Conservation (phyloP, 2,113 vertebrate genomes). For the Myodes glareolus region DNA sequence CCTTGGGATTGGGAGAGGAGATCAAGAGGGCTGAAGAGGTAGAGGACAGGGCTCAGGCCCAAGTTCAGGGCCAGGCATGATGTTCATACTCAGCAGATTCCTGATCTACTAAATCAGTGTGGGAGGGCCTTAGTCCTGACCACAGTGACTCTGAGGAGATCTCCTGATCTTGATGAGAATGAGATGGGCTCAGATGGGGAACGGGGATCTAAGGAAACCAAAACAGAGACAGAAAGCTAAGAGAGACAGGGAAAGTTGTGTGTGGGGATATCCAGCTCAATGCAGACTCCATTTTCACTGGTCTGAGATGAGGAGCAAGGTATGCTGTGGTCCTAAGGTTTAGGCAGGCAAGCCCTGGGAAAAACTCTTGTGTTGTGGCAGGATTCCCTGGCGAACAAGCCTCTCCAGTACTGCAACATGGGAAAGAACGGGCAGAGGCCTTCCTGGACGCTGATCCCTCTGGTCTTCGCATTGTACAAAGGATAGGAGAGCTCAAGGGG, state of each 20-base stretch:
- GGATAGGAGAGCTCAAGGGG: neutral
- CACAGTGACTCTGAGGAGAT: neutral
- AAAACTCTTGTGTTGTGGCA: neutral
- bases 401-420: neutral
- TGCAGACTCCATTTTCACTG: fast-evolving
- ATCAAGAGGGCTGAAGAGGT: neutral
- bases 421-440: too few species aligned
- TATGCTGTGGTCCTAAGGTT: neutral
- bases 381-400: neutral
- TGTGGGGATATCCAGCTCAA: too few species aligned
- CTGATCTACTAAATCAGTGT: neutral
- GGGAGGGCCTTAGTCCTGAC: neutral
- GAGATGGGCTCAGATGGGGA: neutral
- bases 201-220: neutral
- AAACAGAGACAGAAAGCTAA: neutral
- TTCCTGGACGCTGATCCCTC: neutral
- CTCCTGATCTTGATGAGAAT: neutral
- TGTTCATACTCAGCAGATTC: too few species aligned
- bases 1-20: neutral
- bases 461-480: neutral
- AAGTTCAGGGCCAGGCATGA: neutral
- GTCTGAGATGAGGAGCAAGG: neutral
- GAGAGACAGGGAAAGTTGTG: neutral
- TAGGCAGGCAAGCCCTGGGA: neutral
- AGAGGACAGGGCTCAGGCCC: neutral